A percentile compares a stretch with the other conserved stretches of the same genome.
Evolutionary conservation across 1,140 invertebrate species (phyloP).

Genomic region (Mylabris phalerata): DNA sequence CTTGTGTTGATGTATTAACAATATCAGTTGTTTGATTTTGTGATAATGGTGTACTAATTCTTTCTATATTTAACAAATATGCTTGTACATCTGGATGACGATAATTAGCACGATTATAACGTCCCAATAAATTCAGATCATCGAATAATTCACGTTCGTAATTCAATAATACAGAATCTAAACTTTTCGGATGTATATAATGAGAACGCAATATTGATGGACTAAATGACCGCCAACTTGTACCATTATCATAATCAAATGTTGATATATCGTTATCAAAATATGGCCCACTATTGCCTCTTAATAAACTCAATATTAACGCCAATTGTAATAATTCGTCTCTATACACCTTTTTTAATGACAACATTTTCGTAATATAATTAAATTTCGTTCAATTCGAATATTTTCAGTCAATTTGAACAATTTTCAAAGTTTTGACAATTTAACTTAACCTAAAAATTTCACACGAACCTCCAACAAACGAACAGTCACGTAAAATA

Average conservation of each 20-base stretch:
- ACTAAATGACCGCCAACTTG: constrained; percentile 53
- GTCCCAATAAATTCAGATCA: constrained; percentile 60
- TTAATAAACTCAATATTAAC: constrained; percentile 66
- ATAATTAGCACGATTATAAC: constrained; percentile 44
- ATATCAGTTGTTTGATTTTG: constrained; percentile 18
- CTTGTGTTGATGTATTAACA: constrained; percentile 4
- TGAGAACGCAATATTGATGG: constrained; percentile 48
- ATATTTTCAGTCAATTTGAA: too few species aligned
- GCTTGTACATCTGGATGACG: constrained; percentile 48
- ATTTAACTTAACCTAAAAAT: constrained; percentile 20
- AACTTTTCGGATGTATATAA: constrained; percentile 63
- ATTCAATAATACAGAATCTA: constrained; percentile 64
- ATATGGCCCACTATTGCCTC: constrained; percentile 64
- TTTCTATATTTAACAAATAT: constrained; percentile 50
- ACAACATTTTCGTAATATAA: constrained; percentile 49
- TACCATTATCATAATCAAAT: constrained; percentile 57
- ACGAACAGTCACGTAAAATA: background rate
- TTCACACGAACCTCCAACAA: background rate
- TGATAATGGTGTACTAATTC: constrained; percentile 18
- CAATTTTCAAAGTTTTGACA: constrained; percentile 5
- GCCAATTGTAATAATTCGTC: constrained; percentile 75
- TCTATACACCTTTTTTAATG: constrained; percentile 66
- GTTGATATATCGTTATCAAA: constrained; percentile 49
- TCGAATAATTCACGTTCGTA: constrained; percentile 69
- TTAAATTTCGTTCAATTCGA: background rate